Evolutionary conservation across 2,888 invertebrate species (phyloP), one percentile per base, ranked within the genome.

Genomic region (Pterostichus madidus): DNA sequence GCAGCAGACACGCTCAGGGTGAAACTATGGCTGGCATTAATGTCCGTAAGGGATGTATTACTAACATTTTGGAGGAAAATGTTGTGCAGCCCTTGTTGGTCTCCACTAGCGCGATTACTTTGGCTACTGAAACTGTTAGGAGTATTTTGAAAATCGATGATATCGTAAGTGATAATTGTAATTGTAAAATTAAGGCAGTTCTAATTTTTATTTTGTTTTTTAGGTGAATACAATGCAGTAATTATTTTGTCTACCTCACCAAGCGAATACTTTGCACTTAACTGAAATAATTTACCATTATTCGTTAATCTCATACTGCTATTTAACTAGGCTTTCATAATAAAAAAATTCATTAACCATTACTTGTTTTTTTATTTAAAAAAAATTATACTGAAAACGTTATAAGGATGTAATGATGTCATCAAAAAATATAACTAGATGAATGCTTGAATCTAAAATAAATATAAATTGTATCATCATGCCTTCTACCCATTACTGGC

Each of bases 81-180:
- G 99, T 99, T 83, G 95, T 99, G 83, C 99, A 99, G 90, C 99
- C 99, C 64, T 92, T 99, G 86, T 93, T 99, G 88, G 99, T 99
- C 78, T 97, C 98, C 83, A 95, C 95, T 76, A 98, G 97, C 86
- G 98, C 98, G 73, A 94, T 99, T 86, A 97, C 95, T 80, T 93
- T 99, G 86, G 96, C 99, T 84, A 96, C 99, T 0, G 99, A 99
- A 92, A 99, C 99, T 76, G 97, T 99, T 84, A 94, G 99, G 87
- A 97, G 98, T 87, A 99, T 99, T 91, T 93, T 99, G 88, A 99
- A 99, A 92, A 99, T 99, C 88, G 99, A 99, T 91, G 99, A 99
- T 91, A 99, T 99, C 90, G 98, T 99, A 87, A 94, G 95, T 92
- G 88, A 59, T 52, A 31, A 11, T 75, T 31, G 8, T 8, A 8